These are phyloP conservation scores for Polydrusus pterygomalis DNA, from an alignment of 2,888 invertebrate genomes.

Conservation along the genomic window DNA sequence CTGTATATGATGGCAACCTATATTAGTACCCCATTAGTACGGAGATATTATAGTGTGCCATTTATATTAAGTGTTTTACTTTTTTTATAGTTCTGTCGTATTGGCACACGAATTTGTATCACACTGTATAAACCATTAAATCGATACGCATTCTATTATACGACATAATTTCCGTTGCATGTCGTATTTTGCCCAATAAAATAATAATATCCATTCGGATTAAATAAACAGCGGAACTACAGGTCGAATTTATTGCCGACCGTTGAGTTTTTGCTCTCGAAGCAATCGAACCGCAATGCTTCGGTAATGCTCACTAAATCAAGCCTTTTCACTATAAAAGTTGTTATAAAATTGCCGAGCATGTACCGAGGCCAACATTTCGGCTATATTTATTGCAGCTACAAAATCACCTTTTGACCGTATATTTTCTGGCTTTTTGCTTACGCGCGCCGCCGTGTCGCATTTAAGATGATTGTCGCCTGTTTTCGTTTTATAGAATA, in stretches of 20 bases:
- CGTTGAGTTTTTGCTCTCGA: conserved; percentile 41
- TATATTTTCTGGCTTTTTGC: conserved; percentile 23
- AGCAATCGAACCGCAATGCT: conserved; percentile 52
- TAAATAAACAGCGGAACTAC: conserved; percentile 41
- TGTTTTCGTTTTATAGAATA: conserved; percentile 1
- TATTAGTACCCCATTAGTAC: too few species aligned
- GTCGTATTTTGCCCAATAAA: conserved; percentile 18
- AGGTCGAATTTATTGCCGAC: conserved; percentile 39
- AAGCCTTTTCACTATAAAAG: conserved; percentile 52
- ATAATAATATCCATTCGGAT: conserved; percentile 23
- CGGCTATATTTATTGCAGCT: conserved; percentile 43
- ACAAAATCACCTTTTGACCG: conserved; percentile 40
- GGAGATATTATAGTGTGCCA: too few species aligned
- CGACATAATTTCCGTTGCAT: neutral
- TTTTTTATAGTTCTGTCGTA: too few species aligned
- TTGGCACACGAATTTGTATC: too few species aligned
- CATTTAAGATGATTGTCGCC: conserved; percentile 7
- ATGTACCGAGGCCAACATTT: conserved; percentile 40
- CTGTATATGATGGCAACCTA: too few species aligned
- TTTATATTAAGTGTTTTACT: too few species aligned
- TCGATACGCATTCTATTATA: too few species aligned
- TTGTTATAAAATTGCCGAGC: conserved; percentile 52
- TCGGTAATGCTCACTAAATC: conserved; percentile 50
- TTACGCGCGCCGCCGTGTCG: conserved; percentile 6
- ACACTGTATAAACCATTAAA: too few species aligned